phyloP scores from a whole-genome alignment of 2,888 invertebrate species.

The Drosophila leonis region DNA sequence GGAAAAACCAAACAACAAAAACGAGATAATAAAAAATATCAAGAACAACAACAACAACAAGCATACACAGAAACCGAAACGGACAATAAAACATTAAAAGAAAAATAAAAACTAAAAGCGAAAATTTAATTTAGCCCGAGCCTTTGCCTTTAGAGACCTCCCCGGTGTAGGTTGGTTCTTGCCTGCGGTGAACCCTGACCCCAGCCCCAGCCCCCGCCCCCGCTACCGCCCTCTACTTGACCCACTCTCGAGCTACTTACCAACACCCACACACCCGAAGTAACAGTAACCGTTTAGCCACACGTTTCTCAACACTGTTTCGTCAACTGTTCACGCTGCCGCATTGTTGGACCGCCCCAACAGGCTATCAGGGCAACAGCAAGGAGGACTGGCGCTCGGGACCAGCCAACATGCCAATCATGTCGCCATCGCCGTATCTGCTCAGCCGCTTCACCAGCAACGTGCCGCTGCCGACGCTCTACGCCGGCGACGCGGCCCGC shows the following conservation, averaged over 20 bases:
- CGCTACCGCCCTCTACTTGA: background rate
- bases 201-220: background rate
- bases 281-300: conserved; percentile 36
- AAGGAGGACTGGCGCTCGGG: conserved; percentile 84
- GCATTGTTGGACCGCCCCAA: conserved; percentile 6
- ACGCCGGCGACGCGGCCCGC: conserved; percentile 89
- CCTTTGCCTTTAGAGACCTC: background rate
- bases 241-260: conserved; percentile 2
- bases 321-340: conserved; percentile 56
- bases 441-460: conserved; percentile 84
- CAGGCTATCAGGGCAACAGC: conserved; percentile 70
- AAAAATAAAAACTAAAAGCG: conserved; percentile 33
- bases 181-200: conserved; percentile 66
- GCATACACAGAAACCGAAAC: conserved; percentile 37
- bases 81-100: conserved; percentile 58
- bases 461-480: conserved; percentile 93
- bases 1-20: conserved; percentile 34
- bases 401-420: conserved; percentile 79
- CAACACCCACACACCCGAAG: conserved; percentile 10
- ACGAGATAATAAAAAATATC: background rate
- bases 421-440: conserved; percentile 84
- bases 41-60: conserved; percentile 14
- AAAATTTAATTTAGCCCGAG: conserved; percentile 29
- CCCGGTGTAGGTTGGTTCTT: conserved; percentile 51
- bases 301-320: conserved; percentile 62